These are phyloP conservation scores for Holacanthella duospinosa DNA, from an alignment of 2,888 invertebrate species.

Conservation along the genomic window DNA sequence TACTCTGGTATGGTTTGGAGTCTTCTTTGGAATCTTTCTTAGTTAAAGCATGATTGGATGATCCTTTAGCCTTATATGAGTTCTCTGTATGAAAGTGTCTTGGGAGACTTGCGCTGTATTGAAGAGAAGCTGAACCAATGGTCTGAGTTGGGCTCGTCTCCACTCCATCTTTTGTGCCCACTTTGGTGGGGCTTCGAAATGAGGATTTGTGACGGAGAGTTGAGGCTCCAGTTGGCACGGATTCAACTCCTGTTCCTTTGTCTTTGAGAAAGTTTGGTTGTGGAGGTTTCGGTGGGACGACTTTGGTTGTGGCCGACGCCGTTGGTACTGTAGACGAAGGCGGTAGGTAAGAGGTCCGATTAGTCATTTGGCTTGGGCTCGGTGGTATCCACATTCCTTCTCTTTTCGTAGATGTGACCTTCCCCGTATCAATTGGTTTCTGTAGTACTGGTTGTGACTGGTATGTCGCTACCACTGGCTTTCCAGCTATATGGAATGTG, in stretches of 20 bases:
- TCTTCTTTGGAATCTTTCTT: background rate
- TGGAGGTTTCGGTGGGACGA: background rate
- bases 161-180: background rate
- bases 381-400: constrained; percentile 32
- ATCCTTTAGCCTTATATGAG: background rate
- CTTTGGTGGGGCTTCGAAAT: background rate
- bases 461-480: constrained; percentile 13
- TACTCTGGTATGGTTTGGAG: background rate
- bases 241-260: background rate
- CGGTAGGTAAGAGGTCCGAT: background rate
- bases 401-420: constrained; percentile 14
- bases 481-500: constrained; percentile 12
- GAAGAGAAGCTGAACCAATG: background rate
- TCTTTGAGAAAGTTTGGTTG: background rate
- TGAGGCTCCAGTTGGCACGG: background rate
- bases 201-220: background rate
- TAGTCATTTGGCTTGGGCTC: constrained; percentile 28
- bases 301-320: background rate
- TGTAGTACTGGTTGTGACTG: background rate
- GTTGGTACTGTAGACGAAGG: background rate
- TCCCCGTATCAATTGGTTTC: background rate
- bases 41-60: too few relatives aligned
- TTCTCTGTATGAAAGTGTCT: background rate
- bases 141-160: too few relatives aligned
- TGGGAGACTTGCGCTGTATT: background rate